Conservation (phyloP, 2,888 invertebrate genomes). For the Cryptus viduatorius region DNA sequence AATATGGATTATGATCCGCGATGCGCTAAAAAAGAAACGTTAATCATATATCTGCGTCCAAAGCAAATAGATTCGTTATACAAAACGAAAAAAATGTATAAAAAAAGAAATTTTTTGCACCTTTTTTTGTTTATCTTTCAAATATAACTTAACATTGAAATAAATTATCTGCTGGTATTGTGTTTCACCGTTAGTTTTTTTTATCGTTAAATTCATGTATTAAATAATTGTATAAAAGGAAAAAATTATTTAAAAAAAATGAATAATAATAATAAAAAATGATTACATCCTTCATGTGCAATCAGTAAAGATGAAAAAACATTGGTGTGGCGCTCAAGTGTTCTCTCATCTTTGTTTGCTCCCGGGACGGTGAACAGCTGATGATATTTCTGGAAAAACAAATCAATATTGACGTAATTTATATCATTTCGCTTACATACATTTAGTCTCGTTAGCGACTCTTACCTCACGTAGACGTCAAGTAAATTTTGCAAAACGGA, state of each 20-base stretch:
- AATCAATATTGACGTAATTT: constrained; percentile 23
- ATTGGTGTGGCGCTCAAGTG: constrained; percentile 80
- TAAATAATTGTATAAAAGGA: not conserved
- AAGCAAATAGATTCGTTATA: not conserved
- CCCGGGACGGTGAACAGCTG: constrained; percentile 75
- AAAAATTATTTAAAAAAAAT: not conserved
- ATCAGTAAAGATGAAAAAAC: constrained; percentile 83
- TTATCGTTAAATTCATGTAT: not conserved
- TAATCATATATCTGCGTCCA: not conserved
- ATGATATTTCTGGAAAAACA: constrained; percentile 79
- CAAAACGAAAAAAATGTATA: not conserved
- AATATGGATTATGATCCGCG: constrained; percentile 80
- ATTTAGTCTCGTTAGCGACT: not conserved
- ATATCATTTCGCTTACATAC: not conserved
- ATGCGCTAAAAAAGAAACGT: constrained; percentile 73
- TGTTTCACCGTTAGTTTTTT: not conserved
- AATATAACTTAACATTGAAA: not conserved
- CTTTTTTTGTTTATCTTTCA: not conserved
- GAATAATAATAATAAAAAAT: constrained; percentile 18
- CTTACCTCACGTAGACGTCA: constrained; percentile 77
- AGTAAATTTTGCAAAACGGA: constrained; percentile 74
- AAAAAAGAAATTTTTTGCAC: too few relatives aligned
- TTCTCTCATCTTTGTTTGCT: constrained; percentile 78
- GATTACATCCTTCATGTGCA: constrained; percentile 82
- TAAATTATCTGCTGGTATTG: constrained; percentile 9